These are phyloP conservation scores for Pangasius larnaudii DNA, from an alignment of 2,797 vertebrate species.

Conservation along the genomic window DNA sequence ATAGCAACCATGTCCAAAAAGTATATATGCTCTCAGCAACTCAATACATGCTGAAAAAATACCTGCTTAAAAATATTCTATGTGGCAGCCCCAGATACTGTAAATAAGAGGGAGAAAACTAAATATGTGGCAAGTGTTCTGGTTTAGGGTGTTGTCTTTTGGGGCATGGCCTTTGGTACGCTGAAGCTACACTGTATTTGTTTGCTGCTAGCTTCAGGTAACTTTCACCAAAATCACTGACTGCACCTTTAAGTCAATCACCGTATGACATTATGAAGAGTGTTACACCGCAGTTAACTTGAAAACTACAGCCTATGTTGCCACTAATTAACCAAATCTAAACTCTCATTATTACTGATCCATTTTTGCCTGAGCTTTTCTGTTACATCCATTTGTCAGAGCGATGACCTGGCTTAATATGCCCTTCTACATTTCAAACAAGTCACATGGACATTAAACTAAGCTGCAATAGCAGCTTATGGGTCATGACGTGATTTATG, in stretches of 20 bases:
- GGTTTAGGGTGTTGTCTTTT: neutral
- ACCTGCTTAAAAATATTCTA: too few relatives aligned
- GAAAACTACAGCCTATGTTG: neutral
- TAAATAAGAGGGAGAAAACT: neutral
- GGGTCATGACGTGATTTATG: constrained; percentile 60
- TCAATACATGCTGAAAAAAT: too few relatives aligned
- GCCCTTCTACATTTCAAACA: constrained; percentile 58
- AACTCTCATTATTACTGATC: neutral
- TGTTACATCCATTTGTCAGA: neutral
- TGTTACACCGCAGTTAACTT: neutral
- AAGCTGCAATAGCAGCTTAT: constrained; percentile 13
- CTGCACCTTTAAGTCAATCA: neutral
- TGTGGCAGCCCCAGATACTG: neutral
- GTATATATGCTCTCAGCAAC: neutral
- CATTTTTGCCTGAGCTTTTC: constrained; percentile 3
- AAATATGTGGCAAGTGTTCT: neutral
- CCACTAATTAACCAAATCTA: neutral
- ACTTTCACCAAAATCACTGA: neutral
- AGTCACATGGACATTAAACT: constrained; percentile 38
- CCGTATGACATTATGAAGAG: neutral
- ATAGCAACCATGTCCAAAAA: neutral
- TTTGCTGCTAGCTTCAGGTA: neutral
- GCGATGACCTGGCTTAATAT: constrained; percentile 20
- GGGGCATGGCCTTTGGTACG: too few relatives aligned
- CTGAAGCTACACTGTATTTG: neutral